Conservation (phyloP, 2,113 vertebrate genomes). For the Pelecanus crispus region DNA sequence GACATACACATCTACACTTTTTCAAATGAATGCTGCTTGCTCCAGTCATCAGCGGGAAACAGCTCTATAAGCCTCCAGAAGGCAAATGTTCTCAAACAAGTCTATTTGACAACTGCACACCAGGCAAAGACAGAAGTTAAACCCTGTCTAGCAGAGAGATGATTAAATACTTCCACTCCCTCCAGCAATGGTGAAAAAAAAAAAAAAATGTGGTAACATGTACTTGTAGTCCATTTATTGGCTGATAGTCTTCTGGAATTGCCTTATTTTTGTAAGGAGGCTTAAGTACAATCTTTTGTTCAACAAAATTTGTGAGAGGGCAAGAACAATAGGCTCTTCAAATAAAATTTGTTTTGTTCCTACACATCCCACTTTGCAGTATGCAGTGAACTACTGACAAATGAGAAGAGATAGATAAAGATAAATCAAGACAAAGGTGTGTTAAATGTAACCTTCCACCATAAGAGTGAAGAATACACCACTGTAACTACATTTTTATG, state of each 20-base stretch:
- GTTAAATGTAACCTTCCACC: not conserved
- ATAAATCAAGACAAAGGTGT: not conserved
- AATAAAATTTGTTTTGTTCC: not conserved
- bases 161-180: not conserved
- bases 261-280: not conserved
- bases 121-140: not conserved
- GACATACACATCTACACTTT: not conserved
- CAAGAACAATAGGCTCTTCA: not conserved
- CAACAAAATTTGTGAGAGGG: not conserved
- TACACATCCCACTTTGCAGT: not conserved
- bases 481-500: not conserved
- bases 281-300: not conserved
- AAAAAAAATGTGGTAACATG: not conserved
- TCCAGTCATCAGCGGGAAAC: not conserved
- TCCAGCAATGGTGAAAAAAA: not conserved
- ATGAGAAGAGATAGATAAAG: not conserved
- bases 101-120: not conserved
- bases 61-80: not conserved
- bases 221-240: not conserved
- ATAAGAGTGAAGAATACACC: not conserved
- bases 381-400: not conserved
- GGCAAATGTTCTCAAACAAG: not conserved
- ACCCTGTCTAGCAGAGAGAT: not conserved
- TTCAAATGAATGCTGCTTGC: not conserved
- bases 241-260: not conserved